Conservation (phyloP, 2,113 vertebrate species). For the Odocoileus virginianus region DNA sequence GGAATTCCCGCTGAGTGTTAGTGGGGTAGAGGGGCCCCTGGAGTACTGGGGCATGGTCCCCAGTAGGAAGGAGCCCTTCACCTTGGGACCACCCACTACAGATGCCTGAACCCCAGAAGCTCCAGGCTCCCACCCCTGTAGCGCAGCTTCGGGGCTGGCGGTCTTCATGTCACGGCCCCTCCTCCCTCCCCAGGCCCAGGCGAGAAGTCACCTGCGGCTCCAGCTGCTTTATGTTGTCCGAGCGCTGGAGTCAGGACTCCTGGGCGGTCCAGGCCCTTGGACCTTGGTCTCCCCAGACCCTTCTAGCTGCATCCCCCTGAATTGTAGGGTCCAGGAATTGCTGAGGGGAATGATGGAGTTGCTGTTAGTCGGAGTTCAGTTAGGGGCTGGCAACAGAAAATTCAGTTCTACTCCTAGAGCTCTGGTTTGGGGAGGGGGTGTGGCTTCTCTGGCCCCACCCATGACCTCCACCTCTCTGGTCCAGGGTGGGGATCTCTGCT, state of each 20-base stretch:
- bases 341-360: rapidly evolving
- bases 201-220: not conserved
- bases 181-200: not conserved
- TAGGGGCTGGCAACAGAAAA: not conserved
- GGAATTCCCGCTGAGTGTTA: not conserved
- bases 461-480: not conserved
- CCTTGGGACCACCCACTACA: not conserved
- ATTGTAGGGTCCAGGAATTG: not conserved
- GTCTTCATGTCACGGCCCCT: not conserved
- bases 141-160: not conserved
- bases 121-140: not conserved
- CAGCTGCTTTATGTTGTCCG: not conserved
- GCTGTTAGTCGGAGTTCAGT: not conserved
- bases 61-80: not conserved
- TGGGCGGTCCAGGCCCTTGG: not conserved
- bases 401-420: not conserved
- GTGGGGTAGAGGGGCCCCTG: not conserved
- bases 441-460: not conserved
- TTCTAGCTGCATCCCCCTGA: not conserved
- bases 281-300: not conserved
- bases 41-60: not conserved
- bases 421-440: not conserved
- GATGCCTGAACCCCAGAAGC: not conserved
- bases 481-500: not conserved
- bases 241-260: not conserved